These are phyloP conservation scores for Dasysyrphus tricinctus DNA, from an alignment of 2,888 invertebrate species.

Conservation along the genomic window DNA sequence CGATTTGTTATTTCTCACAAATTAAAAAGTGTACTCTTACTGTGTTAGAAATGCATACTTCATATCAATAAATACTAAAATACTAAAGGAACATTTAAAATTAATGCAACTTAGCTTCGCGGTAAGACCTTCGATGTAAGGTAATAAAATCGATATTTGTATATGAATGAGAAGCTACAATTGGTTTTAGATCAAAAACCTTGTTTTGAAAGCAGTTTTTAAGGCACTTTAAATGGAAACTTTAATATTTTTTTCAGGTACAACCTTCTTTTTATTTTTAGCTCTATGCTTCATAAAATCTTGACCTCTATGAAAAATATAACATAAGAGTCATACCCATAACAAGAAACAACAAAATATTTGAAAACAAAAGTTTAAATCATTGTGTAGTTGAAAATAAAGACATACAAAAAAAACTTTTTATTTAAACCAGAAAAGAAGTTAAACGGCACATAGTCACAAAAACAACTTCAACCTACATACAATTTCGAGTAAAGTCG, in stretches of 20 bases:
- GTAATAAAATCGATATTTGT: too few relatives aligned
- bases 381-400: conserved; percentile 20
- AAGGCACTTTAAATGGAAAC: background rate
- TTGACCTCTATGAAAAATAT: conserved; percentile 43
- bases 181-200: too few relatives aligned
- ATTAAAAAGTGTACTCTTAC: too few relatives aligned
- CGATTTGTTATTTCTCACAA: too few relatives aligned
- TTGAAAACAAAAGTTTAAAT: conserved; percentile 1
- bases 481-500: conserved; percentile 61
- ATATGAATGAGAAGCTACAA: too few relatives aligned
- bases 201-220: too few relatives aligned
- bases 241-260: background rate
- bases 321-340: background rate
- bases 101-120: too few relatives aligned
- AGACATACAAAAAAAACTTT: conserved; percentile 11
- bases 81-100: too few relatives aligned
- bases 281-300: background rate
- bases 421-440: conserved; percentile 59
- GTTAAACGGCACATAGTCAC: conserved; percentile 42
- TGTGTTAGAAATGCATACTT: too few relatives aligned
- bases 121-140: too few relatives aligned
- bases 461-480: conserved; percentile 62
- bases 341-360: background rate
- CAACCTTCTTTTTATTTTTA: background rate
- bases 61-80: too few relatives aligned